These are phyloP conservation scores for Drosophila pseudoananassae DNA, from an alignment of 1,140 invertebrate species.

Conservation along the genomic window DNA sequence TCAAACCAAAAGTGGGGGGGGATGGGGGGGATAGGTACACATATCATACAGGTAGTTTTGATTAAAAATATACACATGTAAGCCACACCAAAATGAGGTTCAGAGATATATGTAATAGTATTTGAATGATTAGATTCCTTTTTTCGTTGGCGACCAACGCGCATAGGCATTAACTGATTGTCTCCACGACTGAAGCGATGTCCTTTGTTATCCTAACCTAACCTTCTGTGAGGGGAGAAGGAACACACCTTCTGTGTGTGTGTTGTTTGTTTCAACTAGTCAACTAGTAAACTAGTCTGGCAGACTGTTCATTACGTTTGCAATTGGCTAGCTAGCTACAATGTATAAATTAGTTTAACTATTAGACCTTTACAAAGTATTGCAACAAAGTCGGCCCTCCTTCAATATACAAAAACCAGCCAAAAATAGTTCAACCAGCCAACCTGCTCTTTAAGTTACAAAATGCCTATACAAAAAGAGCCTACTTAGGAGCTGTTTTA, in stretches of 20 bases:
- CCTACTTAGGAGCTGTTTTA: conserved; percentile 38
- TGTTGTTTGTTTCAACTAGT: no score
- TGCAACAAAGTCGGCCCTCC: conserved; percentile 61
- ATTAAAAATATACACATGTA: conserved; percentile 31
- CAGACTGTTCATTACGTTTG: conserved; percentile 31
- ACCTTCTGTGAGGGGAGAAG: conserved; percentile 2
- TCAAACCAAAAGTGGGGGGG: conserved; percentile 40
- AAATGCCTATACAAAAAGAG: conserved; percentile 52
- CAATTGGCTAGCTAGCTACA: conserved; percentile 78
- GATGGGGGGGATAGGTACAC: background rate
- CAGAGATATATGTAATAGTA: conserved; percentile 8
- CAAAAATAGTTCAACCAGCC: conserved; percentile 71
- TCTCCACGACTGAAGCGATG: conserved; percentile 41
- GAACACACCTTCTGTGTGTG: no score
- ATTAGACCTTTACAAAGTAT: conserved; percentile 77
- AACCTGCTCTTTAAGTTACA: conserved; percentile 71
- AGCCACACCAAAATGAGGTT: conserved; percentile 42
- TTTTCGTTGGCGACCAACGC: conserved; percentile 16
- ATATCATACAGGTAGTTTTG: conserved; percentile 36
- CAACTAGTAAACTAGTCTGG: conserved; percentile 21
- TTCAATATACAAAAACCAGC: conserved; percentile 68
- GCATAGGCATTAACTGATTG: conserved; percentile 60
- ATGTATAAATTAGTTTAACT: conserved; percentile 65
- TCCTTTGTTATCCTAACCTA: conserved; percentile 20
- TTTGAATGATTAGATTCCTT: conserved; percentile 17